phyloP scores from a whole-genome alignment of 2,113 vertebrate species.

The Pardalotus punctatus region DNA sequence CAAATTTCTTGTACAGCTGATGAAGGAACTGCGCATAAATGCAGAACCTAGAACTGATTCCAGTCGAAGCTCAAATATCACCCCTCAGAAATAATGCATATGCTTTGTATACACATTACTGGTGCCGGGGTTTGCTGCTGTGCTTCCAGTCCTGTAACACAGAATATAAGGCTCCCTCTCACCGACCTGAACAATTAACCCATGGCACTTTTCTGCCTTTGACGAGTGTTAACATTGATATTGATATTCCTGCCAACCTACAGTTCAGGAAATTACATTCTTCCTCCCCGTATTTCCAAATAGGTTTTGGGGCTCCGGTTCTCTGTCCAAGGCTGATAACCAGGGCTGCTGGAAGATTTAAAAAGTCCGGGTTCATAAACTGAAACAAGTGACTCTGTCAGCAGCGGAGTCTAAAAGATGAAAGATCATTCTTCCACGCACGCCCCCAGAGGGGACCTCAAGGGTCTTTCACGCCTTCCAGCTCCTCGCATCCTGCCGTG shows the following conservation, averaged over 20 bases:
- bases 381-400: not conserved
- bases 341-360: not conserved
- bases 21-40: not conserved
- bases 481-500: fast-evolving
- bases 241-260: not conserved
- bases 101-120: not conserved
- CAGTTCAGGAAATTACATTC: not conserved
- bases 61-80: not conserved
- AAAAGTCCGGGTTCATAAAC: not conserved
- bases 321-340: not conserved
- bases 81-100: not conserved
- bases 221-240: not conserved
- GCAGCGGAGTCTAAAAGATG: not conserved
- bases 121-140: not conserved
- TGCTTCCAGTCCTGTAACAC: not conserved
- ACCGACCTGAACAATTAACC: not conserved
- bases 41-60: not conserved
- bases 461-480: not conserved
- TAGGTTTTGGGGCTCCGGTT: not conserved
- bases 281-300: not conserved
- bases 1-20: not conserved
- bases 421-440: not conserved
- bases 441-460: no score
- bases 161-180: not conserved
- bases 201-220: not conserved